These are phyloP conservation scores for Zygothrica quintamaculata DNA, from an alignment of 2,888 invertebrate species.

Conservation along the genomic window DNA sequence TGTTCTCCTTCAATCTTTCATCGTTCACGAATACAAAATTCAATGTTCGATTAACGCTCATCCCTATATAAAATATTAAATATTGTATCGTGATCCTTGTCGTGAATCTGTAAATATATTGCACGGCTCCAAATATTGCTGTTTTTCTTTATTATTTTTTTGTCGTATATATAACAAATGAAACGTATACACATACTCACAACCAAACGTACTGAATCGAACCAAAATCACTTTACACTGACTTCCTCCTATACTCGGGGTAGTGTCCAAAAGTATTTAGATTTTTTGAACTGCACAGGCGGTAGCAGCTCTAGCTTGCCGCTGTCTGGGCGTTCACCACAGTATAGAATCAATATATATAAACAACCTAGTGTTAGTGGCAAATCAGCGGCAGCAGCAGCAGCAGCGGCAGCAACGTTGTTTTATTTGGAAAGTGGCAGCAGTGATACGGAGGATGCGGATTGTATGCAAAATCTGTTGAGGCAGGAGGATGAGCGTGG, in stretches of 20 bases:
- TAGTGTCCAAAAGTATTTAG: slow-evolving; percentile 86
- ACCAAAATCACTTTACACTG: slow-evolving; percentile 5
- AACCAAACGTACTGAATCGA: slow-evolving; percentile 5
- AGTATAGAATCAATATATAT: slow-evolving; percentile 65
- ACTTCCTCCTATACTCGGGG: not conserved
- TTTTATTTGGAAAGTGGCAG: slow-evolving; percentile 71
- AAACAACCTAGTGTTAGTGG: slow-evolving; percentile 50
- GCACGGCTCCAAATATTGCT: slow-evolving; percentile 60
- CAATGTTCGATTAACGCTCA: slow-evolving; percentile 56
- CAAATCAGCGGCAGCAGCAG: slow-evolving; percentile 49
- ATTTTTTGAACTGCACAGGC: slow-evolving; percentile 86
- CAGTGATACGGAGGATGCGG: slow-evolving; percentile 77
- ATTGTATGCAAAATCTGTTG: slow-evolving; percentile 84
- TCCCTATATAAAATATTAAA: slow-evolving; percentile 38
- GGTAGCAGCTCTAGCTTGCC: slow-evolving; percentile 61
- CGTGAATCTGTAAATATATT: slow-evolving; percentile 52
- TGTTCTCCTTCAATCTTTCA: slow-evolving; percentile 49
- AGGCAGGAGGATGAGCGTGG: slow-evolving; percentile 87
- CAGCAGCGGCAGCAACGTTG: slow-evolving; percentile 65
- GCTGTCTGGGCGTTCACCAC: slow-evolving; percentile 48
- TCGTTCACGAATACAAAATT: slow-evolving; percentile 46
- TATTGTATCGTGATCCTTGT: slow-evolving; percentile 47
- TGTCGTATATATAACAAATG: slow-evolving; percentile 58
- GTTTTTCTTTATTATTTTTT: no score
- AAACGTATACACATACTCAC: slow-evolving; percentile 29